Base-by-base conservation (phyloP, 2,113 vertebrate species). In the Pterocles gutturalis region DNA sequence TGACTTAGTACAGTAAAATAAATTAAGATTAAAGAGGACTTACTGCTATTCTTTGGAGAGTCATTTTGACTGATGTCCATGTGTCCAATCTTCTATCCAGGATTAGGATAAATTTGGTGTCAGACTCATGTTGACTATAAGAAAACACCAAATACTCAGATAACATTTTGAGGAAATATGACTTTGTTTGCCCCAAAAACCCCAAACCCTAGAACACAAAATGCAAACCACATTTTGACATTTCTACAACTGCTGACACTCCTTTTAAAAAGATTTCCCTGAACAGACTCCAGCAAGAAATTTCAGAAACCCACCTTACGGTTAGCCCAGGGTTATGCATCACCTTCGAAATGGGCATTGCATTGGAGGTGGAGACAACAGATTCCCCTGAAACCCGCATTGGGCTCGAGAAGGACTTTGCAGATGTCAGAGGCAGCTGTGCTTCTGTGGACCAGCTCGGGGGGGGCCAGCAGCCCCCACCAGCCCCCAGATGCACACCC, bases 61-160 rank as follows among this genome's bases (percentile, higher is more conserved):
- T 98, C 10, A 98, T 98, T 98, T 99, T 99, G 94, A 99, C 98
- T 7, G 99, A 99, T 85, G 98, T 98, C 99, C 99, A 99, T 2
- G 99, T 99, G 92, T 99, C 99, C 98, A 99, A 69, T 97, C 99
- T 98, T 97, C 99, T 98, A 92, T 99, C 99, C 98, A 99, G 97
- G 97, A 99, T 99, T 77, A 99, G 96, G 97, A 99, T 99, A 96
- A 99, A 99, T 96, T 98, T 99, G 49, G 98, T 98, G 57, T 99
- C 99, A 21, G 99, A 98, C 94, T 99, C 99, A 77, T 98, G 98
- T 54, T 98, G 98, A 96, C 99, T 99, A 93, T 17, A 96, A 96
- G n/a, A 88, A 61, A 87, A 94, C 29, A 81, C 3, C 29, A 78
- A 62, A 36, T 17, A 67, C 77, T 17, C 20, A 86, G 15, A 17